Evolutionary conservation across 2,113 vertebrate genomes (phyloP), one percentile per base, ranked within the genome.

Genomic region (Cyanoliseus patagonus): DNA sequence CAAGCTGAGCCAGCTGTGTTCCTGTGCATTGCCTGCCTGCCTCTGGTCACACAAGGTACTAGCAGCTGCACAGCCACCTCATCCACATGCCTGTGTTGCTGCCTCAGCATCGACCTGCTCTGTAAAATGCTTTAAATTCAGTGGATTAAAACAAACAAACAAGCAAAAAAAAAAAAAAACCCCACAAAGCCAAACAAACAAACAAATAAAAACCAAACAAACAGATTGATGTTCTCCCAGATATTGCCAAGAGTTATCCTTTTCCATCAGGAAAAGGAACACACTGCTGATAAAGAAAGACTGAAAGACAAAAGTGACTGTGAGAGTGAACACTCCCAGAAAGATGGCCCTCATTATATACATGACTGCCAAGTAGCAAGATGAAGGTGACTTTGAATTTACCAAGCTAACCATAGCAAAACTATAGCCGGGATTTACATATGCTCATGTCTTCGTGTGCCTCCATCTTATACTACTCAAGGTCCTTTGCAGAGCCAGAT

Each of bases 401-500:
- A 61, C 79, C 44, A 39, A 53, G 35, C 19, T 73, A 62, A 57
- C 35, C 47, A 37, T 12, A 57, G 47, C 39, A 73, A 72, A 96
- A 41, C 46, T 30, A 8, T 4, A 64, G 51, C 39, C 37, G 23
- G 42, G 31, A 10, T 78, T 68, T 39, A 53, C 7, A 27, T 3
- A 27, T 0, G 1, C 22, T 52, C 1, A 0, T 25, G 35, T 49
- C 62, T 93, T 18, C 0, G 4, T 13, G 11, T 59, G 44, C 20
- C 82, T 67, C 70, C 55, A 18, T 73, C 61, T 39, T 61, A 1
- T 17, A 14, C 27, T 35, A 35, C 22, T 47, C 82, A 49, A 4
- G 13, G n/a, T 62, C 42, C 11, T 16, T 10, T 22, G 12, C 28
- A 69, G 49, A 33, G 39, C 59, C 2, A 0, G 3, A 17, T 17